phyloP scores from a whole-genome alignment of 2,888 invertebrate genomes.

The Lasioglossum villosulum region DNA sequence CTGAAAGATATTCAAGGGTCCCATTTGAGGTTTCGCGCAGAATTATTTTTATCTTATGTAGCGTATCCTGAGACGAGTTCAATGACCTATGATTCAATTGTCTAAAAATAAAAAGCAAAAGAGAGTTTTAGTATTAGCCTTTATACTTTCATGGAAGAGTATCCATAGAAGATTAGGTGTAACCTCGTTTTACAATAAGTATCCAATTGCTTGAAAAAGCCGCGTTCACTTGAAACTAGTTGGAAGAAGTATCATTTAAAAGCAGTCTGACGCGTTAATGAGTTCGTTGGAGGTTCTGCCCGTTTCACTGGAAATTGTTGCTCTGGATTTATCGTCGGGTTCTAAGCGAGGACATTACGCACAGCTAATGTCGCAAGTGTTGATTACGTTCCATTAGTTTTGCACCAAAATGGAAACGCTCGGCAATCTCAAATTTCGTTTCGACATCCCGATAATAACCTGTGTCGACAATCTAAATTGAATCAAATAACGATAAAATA shows the following conservation, averaged over 20 bases:
- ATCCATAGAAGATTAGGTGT: too few relatives aligned
- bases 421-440: background rate
- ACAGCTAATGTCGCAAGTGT: conserved; percentile 10
- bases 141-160: too few relatives aligned
- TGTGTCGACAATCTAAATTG: conserved; percentile 1
- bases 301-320: background rate
- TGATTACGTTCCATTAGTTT: conserved; percentile 12
- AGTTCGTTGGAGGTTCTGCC: background rate
- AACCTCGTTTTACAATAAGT: background rate
- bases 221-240: background rate
- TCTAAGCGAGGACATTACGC: conserved; percentile 4
- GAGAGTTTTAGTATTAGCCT: too few relatives aligned
- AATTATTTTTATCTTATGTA: too few relatives aligned
- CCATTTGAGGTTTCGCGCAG: too few relatives aligned
- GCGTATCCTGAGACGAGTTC: too few relatives aligned
- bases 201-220: background rate
- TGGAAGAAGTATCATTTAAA: background rate
- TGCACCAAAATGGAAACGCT: background rate
- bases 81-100: too few relatives aligned
- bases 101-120: too few relatives aligned
- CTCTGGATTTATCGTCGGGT: background rate
- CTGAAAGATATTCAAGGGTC: too few relatives aligned
- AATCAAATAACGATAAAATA: conserved; percentile 14
- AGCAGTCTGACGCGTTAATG: background rate
- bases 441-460: conserved; percentile 4